Evolutionary conservation across 2,797 vertebrate species (phyloP).

Genomic region (Anguilla anguilla): DNA sequence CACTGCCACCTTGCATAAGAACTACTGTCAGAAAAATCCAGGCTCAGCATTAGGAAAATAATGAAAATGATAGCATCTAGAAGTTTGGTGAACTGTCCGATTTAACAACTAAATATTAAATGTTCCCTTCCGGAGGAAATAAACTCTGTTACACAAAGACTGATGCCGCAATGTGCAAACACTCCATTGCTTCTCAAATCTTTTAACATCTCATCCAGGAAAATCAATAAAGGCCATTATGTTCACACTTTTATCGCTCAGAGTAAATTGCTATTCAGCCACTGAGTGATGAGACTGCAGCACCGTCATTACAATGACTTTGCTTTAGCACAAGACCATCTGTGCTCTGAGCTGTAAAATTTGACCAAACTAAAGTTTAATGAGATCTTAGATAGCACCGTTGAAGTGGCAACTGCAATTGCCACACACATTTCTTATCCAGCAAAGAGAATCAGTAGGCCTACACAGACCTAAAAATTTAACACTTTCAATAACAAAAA

Average conservation of each 20-base stretch:
- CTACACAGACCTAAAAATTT: background rate
- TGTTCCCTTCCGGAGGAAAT: background rate
- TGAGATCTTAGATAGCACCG: background rate
- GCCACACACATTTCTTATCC: background rate
- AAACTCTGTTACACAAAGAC: background rate
- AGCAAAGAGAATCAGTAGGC: background rate
- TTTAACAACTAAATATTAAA: background rate
- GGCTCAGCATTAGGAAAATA: background rate
- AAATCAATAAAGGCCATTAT: constrained; percentile 15
- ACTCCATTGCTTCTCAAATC: background rate
- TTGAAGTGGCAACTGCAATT: background rate
- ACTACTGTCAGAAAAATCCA: background rate
- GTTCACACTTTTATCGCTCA: background rate
- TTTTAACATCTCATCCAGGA: background rate
- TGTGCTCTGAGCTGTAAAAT: background rate
- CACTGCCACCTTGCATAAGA: background rate
- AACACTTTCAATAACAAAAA: background rate
- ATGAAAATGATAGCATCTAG: background rate
- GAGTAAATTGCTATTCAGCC: background rate
- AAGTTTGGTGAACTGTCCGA: background rate
- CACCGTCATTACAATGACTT: background rate
- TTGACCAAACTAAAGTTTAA: background rate
- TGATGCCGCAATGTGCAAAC: background rate
- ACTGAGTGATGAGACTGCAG: background rate
- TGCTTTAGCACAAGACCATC: background rate